Evolutionary conservation across 2,888 invertebrate species (phyloP), one percentile per base, ranked within the genome.

Genomic region (Ichneumoninae sp.): DNA sequence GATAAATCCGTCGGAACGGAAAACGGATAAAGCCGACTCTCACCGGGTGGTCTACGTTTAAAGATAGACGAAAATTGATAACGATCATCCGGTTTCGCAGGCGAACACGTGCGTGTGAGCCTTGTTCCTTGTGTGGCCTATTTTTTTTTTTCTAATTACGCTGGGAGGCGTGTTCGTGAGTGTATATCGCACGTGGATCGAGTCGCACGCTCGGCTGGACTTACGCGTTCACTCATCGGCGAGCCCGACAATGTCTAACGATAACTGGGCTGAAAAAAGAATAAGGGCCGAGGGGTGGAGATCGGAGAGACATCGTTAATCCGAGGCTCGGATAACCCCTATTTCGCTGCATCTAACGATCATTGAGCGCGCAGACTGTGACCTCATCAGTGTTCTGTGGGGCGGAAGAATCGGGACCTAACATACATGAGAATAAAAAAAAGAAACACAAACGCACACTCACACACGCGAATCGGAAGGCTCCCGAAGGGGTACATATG

Each of bases 1-100:
- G 60, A 82, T 76, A 72, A 79, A 82, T 76, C 52, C 62, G 68
- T 54, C 26, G 54, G 22, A 72, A 71, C 36, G 68, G 44, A 74
- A 76, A 57, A 33, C 52, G 10, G 52, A 78, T 74, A 74, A 75
- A 54, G 19, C 30, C 19, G 52, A 52, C 36, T 13, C 30, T 66
- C 52, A 62, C 62, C 57, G 80, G 77, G 72, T 44, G 62, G 47
- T 69, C 33, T 44, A 26, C 69, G 30, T 52, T 65, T 33, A 30
- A 44, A 81, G 30, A 54, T 78, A 52, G 52, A 76, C 72, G 44
- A 36, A 36, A 26, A 52, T 62, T 62, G 76, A 77, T 82, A 80
- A 80, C 47, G 52, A 84, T 77, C 47, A 70, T 74, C 44, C 22
- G 7, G 47, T 47, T 69, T 57, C 30, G 54, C 52, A n/a, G n/a